Base-by-base conservation (phyloP, 1,140 invertebrate genomes). In the Aphidius gifuensis region DNA sequence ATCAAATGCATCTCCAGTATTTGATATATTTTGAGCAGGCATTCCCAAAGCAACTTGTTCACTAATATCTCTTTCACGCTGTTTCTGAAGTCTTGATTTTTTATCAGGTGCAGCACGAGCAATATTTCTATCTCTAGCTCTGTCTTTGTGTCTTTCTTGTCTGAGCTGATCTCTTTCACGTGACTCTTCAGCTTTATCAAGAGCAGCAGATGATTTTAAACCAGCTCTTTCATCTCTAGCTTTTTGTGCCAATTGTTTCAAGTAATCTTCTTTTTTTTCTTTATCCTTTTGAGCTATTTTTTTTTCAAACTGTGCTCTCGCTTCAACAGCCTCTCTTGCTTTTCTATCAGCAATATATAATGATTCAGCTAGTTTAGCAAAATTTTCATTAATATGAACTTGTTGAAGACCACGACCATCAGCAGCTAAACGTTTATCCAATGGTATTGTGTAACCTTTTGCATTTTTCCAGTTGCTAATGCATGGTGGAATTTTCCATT, bases 391-490 rank as follows among this genome's bases (percentile, higher is more conserved):
- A 58, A 99, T 96, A 72, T 99, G 97, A 16, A 94, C 90, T 76
- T 97, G 94, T 73, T 99, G 97, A 0, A 99, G 81, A 8, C 97
- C 97, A 53, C 98, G 84, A 1, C 98, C 98, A 82, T 99, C 98
- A 9, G 97, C 97, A 3, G 97, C 98, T 67, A 99, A 82, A 69
- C 98, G 88, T 83, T 99, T 99, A 79, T 99, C 97, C 63, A 99
- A 80, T 0, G 97, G 97, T 73, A 99, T 98, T 0, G 97, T 99
- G 4, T 98, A 99, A 73, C 95, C 93, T 85, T 95, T 98, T 4
- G 96, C 93, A 77, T 99, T 99, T 80, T 99, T 99, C 97, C 97
- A 99, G 74, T 99, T 99, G 9, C 94, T 97, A 66, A 99, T 98
- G 74, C 97, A 99, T 0, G 98, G 98, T 16, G 98, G 98, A 69